Evolutionary conservation across 2,797 vertebrate genomes (phyloP).

Genomic region (Pipistrellus nathusii): DNA sequence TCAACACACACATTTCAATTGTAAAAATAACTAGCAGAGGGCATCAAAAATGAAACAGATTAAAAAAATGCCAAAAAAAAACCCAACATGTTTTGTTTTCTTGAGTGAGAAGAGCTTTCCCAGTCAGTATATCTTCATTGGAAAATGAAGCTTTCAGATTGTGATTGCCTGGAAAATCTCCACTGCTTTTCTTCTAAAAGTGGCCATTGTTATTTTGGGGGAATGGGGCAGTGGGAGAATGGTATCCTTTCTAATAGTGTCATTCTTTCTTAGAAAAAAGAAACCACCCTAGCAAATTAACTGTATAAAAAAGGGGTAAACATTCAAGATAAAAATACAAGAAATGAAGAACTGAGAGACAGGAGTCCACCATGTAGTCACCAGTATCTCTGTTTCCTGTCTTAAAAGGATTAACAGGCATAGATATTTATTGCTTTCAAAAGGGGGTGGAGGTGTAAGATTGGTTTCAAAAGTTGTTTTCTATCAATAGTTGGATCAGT

Average conservation of each 20-base stretch:
- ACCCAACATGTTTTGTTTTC: conserved; percentile 72
- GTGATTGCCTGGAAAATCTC: conserved; percentile 13
- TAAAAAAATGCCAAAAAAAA: conserved; percentile 44
- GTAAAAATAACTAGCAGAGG: conserved; percentile 58
- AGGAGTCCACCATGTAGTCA: not conserved
- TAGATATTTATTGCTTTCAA: not conserved
- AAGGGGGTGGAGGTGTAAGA: not conserved
- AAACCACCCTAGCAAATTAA: not conserved
- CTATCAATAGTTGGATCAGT: not conserved
- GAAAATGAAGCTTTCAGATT: conserved; percentile 41
- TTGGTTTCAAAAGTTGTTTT: not conserved
- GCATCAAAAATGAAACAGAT: conserved; percentile 57
- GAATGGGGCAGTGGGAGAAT: not conserved
- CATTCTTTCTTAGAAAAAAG: not conserved
- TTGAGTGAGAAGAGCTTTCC: conserved; percentile 47
- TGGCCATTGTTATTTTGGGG: not conserved
- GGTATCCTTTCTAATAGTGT: not conserved
- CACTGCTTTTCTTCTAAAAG: not conserved
- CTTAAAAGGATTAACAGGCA: not conserved
- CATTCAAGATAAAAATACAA: not conserved
- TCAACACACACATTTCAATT: not conserved
- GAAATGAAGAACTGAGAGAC: not conserved
- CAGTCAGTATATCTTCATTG: conserved; percentile 28
- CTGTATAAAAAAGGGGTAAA: not conserved
- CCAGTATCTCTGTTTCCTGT: not conserved